These are phyloP conservation scores for Ceratotherium simum DNA, from an alignment of 2,113 vertebrate species.

Conservation along the genomic window DNA sequence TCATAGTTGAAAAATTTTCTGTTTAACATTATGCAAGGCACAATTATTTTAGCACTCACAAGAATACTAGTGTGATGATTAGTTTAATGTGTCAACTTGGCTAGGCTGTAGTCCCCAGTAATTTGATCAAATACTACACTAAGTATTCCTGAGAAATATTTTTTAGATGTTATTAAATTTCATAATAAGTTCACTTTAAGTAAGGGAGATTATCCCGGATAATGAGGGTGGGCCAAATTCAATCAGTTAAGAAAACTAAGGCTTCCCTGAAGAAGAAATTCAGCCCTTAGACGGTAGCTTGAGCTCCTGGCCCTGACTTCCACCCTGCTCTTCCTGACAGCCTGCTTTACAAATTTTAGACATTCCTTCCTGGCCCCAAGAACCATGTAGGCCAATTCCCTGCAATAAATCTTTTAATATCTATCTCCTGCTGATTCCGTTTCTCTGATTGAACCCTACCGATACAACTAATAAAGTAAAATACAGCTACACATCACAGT, in stretches of 20 bases:
- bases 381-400: background rate
- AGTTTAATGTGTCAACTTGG: background rate
- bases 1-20: background rate
- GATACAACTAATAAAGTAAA: background rate
- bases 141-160: background rate
- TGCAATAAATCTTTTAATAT: background rate
- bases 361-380: fast-evolving
- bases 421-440: background rate
- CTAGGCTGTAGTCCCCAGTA: background rate
- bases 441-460: background rate
- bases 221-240: background rate
- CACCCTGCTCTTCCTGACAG: background rate
- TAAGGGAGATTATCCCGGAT: background rate
- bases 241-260: background rate
- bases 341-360: background rate
- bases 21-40: background rate
- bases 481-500: background rate
- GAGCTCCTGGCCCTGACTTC: background rate
- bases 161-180: background rate
- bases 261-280: background rate
- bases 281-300: fast-evolving
- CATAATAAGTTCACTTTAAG: background rate
- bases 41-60: background rate
- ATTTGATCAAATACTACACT: background rate
- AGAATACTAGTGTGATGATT: background rate